Base-by-base conservation (phyloP, 2,888 invertebrate genomes). In the Chloroclystis v-ata region DNA sequence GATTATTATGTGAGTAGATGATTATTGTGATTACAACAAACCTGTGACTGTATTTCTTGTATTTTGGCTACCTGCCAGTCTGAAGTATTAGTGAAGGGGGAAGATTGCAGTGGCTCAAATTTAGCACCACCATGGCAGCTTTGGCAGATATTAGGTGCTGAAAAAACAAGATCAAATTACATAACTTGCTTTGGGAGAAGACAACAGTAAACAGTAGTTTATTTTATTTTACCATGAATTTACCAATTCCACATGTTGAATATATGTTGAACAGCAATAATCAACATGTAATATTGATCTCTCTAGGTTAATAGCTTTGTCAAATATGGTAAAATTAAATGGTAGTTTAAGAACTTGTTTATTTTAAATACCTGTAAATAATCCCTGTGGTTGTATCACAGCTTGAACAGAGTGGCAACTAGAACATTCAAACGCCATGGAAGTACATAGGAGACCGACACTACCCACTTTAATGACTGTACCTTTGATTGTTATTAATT, bases 401-500 rank as follows among this genome's bases (percentile, higher is more conserved):
- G 92, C 90, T 77, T 94, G 94, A 30, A 91, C 75, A 28, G 80
- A 78, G 10, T 89, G 86, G 70, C 97, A 97, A 41, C 83, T 89
- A 4, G 82, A 82, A 71, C 97, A 97, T 54, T 90, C 83, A 82
- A 95, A 97, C 0, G 94, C 93, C 82, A 97, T 89, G 75, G 93
- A 92, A 5, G 91, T 91, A 58, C 94, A 92, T 13, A 93, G 82
- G 1, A 95, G 91, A 50, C 93, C 93, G 0, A 93, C 89, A 65
- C 92, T 91, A 10, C 95, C 92, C 2, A 95, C 94, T 71, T 94
- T 90, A 50, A 95, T 94, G 0, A 97, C 95, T 30, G 95, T 95
- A 0, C 97, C 97, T 68, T 93, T 91, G 2, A 97, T 90, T 16
- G 94, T 91, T 14, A 96, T 92, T 56, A 97, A 72, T 77, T 93